Conservation (phyloP, 2,888 invertebrate genomes). For the Dolichopus griseipennis region DNA sequence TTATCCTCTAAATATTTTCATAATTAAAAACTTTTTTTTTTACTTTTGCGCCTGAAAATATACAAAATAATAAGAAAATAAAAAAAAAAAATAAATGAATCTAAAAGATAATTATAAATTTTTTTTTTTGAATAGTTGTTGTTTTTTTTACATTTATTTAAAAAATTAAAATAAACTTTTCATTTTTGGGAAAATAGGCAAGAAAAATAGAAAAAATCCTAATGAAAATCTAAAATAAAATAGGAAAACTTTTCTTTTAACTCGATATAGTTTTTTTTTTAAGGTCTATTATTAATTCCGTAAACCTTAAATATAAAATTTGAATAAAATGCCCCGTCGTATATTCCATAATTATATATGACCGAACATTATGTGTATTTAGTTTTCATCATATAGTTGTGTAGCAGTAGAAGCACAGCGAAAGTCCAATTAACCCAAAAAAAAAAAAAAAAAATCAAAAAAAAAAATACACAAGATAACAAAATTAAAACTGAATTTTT, state of each 20-base stretch:
- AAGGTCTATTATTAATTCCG: neutral
- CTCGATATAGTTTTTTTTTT: neutral
- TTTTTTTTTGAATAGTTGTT: no score
- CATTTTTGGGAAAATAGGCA: no score
- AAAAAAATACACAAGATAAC: neutral
- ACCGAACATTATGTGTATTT: neutral
- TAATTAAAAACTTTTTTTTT: neutral
- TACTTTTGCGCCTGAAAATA: neutral
- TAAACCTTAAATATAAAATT: neutral
- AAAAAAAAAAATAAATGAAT: neutral
- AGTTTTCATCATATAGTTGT: neutral
- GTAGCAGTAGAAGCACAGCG: neutral
- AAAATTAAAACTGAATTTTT: neutral
- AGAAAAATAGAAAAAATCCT: neutral
- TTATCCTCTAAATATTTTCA: constrained; percentile 2
- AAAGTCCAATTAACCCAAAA: neutral
- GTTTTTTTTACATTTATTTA: neutral
- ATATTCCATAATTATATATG: neutral
- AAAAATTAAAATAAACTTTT: neutral
- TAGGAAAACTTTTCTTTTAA: no score
- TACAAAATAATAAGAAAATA: neutral
- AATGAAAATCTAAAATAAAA: neutral
- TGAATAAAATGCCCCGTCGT: neutral
- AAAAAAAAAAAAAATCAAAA: neutral
- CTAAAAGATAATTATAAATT: neutral